Percentiles rank a stretch among this genome's conserved stretches.
phyloP scores from a whole-genome alignment of 2,113 vertebrate genomes.

The Porphyrio hochstetteri region DNA sequence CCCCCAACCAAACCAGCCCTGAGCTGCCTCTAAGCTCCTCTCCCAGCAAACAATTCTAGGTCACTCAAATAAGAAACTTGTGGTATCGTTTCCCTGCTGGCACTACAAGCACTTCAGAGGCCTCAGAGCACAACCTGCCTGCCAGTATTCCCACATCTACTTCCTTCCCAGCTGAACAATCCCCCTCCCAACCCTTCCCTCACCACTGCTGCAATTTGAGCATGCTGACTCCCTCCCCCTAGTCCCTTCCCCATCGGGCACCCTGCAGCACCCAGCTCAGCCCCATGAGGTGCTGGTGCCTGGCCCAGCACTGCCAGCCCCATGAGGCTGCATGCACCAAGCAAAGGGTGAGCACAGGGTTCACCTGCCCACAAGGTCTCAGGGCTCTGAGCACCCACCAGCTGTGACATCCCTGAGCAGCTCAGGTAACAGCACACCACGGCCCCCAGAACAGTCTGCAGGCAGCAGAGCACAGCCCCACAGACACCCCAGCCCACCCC shows the following conservation, averaged over 20 bases:
- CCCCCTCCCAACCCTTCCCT: background rate
- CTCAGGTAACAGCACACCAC: too few relatives aligned
- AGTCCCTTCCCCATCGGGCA: accelerated
- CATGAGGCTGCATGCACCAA: too few relatives aligned
- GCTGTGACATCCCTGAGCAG: too few relatives aligned
- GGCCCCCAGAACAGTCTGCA: too few relatives aligned
- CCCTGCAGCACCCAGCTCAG: background rate
- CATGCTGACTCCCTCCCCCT: too few relatives aligned
- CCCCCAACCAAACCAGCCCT: too few relatives aligned
- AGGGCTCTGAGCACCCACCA: too few relatives aligned
- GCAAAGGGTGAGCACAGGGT: too few relatives aligned
- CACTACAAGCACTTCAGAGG: background rate
- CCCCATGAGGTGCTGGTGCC: accelerated
- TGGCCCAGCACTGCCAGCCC: background rate
- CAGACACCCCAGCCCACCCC: accelerated
- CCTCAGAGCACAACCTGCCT: background rate
- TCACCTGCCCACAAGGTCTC: too few relatives aligned
- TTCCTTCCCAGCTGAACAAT: background rate
- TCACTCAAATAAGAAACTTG: background rate
- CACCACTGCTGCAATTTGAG: background rate
- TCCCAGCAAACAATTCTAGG: background rate
- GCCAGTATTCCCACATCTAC: background rate
- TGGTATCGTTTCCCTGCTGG: background rate
- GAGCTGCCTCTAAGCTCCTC: background rate
- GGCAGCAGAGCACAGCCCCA: accelerated